phyloP scores from a whole-genome alignment of 2,797 vertebrate species.

The Myotis planiceps region DNA sequence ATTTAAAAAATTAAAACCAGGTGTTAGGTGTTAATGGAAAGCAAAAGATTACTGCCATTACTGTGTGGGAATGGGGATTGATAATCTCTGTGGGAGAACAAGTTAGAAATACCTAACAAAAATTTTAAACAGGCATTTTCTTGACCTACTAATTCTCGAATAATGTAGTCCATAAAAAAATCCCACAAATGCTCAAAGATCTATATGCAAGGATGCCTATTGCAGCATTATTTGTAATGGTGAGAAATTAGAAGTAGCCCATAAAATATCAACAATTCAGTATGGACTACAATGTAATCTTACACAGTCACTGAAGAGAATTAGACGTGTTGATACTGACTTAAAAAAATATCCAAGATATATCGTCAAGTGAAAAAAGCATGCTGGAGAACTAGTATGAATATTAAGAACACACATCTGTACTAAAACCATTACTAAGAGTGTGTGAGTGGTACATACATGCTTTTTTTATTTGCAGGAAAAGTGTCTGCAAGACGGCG shows the following conservation, averaged over 20 bases:
- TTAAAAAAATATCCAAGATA: not conserved
- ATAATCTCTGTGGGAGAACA: not conserved
- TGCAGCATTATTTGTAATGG: not conserved
- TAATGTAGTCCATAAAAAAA: not conserved
- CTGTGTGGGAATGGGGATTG: not conserved
- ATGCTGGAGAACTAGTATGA: not conserved
- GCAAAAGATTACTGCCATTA: not conserved
- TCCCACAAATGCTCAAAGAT: not conserved
- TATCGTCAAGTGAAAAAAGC: not conserved
- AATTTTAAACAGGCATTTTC: conserved; percentile 1
- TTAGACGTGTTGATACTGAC: not conserved
- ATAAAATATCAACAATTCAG: not conserved
- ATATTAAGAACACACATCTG: not conserved
- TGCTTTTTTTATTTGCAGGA: not conserved
- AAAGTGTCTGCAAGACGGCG: not conserved
- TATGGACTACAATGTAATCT: not conserved
- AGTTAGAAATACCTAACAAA: not conserved
- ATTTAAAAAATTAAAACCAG: no score
- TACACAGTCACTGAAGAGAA: not conserved
- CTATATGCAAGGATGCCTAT: not conserved
- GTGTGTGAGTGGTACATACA: not conserved
- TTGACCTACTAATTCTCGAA: not conserved
- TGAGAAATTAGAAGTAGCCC: conserved; percentile 10
- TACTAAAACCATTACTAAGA: not conserved
- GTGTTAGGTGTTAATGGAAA: not conserved